Evolutionary conservation across 2,888 invertebrate genomes (phyloP), one percentile per base, ranked within the genome.

Genomic region (Apamea sordens): DNA sequence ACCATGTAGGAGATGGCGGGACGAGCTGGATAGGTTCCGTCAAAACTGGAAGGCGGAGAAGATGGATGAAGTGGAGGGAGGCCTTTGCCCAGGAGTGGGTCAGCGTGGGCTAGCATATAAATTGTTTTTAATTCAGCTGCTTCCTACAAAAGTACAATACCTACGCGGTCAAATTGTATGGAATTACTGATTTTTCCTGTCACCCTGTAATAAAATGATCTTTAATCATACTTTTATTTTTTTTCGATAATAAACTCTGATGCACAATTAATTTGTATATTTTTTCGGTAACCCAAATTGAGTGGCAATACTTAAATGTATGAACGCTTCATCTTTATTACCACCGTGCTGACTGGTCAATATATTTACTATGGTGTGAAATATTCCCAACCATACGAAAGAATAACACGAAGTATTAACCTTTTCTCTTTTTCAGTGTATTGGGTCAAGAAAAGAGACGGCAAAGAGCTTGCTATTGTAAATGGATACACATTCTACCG

Each of bases 401-500:
- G 0, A 50, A 69, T 4, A 28, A 50, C 28, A 24, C 28, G 0
- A n/a, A 70, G 10, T 53, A 15, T 28, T 32, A 8, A 36, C 15
- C 2, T 11, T 63, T n/a, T 47, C 1, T 50, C n/a, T 32, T 44
- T 79, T 72, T 41, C 77, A 89, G 89, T 89, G 11, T 24, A 7
- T 2, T 89, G 86, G 82, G 77, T 84, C 32, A 78, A 18, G 47
- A 89, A 89, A 53, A 65, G 50, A 0, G 75, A 84, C 4, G 93
- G 92, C 0, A 91, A 89, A 65, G 86, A 89, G 32, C 64, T 93
- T n/a, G 88, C 89, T 1, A 70, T 92, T 13, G 61, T 92, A 0
- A 80, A 92, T n/a, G 90, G 89, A 0, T 92, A 89, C 74, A 90
- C 91, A 0, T 93, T 91, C 79, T 91, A 91, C 77, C 63, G 83